Evolutionary conservation across 1,140 invertebrate species (phyloP).

Genomic region (Drosophila saltans): DNA sequence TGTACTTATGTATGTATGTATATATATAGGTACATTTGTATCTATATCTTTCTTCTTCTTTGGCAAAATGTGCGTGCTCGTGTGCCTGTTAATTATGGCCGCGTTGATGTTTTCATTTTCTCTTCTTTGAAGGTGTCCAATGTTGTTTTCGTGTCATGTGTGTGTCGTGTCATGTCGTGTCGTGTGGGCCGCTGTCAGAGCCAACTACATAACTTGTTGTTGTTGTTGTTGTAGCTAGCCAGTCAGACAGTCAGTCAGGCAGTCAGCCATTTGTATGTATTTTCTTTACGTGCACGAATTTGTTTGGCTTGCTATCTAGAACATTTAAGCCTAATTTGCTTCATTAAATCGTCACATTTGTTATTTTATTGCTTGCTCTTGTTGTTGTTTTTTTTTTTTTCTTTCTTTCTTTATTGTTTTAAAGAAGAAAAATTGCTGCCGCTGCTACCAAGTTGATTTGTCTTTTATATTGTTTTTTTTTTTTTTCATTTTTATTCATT

Average conservation of each 20-base stretch:
- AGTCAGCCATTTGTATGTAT: conserved; percentile 31
- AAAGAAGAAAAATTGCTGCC: conserved; percentile 32
- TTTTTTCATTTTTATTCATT: no score
- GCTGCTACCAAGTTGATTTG: conserved; percentile 28
- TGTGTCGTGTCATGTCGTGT: conserved; percentile 21
- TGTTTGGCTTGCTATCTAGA: conserved; percentile 64
- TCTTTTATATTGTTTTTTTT: background rate
- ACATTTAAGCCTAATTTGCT: conserved; percentile 78
- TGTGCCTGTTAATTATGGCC: conserved; percentile 58
- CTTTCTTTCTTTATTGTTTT: conserved; percentile 13
- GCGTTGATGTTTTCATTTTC: conserved; percentile 65
- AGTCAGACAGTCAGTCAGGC: background rate
- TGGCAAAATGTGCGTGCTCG: conserved; percentile 48
- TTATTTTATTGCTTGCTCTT: conserved; percentile 52
- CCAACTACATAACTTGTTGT: background rate
- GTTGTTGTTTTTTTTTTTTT: conserved; percentile 17
- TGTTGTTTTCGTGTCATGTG: conserved; percentile 13
- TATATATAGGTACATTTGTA: background rate
- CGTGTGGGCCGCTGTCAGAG: conserved; percentile 14
- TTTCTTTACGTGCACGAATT: conserved; percentile 66
- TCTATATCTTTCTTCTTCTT: conserved; percentile 9
- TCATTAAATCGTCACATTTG: conserved; percentile 75
- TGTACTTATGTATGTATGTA: no score
- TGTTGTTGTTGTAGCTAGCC: conserved; percentile 22
- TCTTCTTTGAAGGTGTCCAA: conserved; percentile 19